Conservation (phyloP, 2,888 invertebrate genomes). For the Tipula vernalis region DNA sequence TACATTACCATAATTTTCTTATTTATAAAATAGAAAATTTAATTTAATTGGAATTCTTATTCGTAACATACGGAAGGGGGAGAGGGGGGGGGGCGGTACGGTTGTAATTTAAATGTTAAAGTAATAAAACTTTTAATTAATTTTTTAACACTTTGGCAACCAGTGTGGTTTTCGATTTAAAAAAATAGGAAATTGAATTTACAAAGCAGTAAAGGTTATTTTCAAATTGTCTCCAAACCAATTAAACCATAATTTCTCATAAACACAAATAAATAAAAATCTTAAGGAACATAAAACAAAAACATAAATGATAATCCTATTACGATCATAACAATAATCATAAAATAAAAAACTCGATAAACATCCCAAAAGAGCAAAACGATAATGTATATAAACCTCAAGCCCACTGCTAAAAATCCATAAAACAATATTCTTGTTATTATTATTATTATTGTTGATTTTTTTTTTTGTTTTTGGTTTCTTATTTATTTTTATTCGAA, state of each 20-base stretch:
- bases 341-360: not conserved
- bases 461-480: not conserved
- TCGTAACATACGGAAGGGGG: not conserved
- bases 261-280: not conserved
- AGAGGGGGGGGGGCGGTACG: not conserved
- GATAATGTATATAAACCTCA: not conserved
- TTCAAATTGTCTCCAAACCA: not conserved
- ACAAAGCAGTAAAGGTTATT: not conserved
- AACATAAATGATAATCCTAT: not conserved
- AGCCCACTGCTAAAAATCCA: not conserved
- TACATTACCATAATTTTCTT: not conserved
- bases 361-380: not conserved
- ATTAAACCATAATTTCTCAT: not conserved
- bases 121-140: not conserved
- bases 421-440: conserved; percentile 1
- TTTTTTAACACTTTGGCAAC: not conserved
- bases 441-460: not conserved
- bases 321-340: not conserved
- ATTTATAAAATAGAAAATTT: not conserved
- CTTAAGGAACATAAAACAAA: not conserved
- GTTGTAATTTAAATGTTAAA: not conserved
- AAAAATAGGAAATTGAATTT: no score
- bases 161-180: not conserved
- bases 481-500: not conserved
- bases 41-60: not conserved